phyloP scores from a whole-genome alignment of 2,888 invertebrate species.

The Micropterix aruncella region DNA sequence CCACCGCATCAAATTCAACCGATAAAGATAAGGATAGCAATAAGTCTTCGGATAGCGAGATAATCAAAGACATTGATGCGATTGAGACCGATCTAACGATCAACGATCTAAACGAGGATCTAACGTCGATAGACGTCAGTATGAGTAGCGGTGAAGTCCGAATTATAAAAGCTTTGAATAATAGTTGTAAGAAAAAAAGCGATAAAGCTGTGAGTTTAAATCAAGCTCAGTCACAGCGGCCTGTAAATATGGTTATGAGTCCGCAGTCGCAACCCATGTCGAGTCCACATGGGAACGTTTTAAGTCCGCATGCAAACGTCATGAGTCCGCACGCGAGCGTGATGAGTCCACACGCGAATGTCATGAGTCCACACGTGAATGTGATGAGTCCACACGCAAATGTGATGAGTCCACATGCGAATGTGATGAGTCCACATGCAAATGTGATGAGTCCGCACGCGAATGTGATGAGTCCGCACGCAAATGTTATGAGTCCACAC shows the following conservation, averaged over 20 bases:
- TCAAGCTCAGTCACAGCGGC: too few species aligned
- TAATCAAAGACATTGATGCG: slow-evolving; percentile 40
- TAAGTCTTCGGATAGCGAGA: neutral
- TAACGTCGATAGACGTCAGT: slow-evolving; percentile 40
- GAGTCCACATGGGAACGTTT: neutral
- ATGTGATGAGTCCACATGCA: slow-evolving; percentile 16
- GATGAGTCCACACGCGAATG: slow-evolving; percentile 1
- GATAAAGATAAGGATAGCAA: neutral
- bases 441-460: slow-evolving; percentile 26
- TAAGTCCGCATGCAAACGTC: neutral
- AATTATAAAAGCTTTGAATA: neutral
- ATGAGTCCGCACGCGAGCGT: neutral
- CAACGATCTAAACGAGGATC: slow-evolving; percentile 41
- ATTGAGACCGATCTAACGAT: slow-evolving; percentile 43
- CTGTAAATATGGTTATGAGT: too few species aligned
- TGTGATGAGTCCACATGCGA: slow-evolving; percentile 20
- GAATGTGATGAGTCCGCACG: slow-evolving; percentile 15
- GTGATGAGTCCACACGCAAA: slow-evolving; percentile 29
- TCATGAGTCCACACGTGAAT: neutral
- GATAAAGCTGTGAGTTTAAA: too few species aligned
- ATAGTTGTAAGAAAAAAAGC: neutral
- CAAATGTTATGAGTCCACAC: slow-evolving; percentile 13
- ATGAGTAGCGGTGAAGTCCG: slow-evolving; percentile 19
- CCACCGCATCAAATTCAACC: neutral
- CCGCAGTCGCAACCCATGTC: neutral